Evolutionary conservation across 53 echinoderm and acorn worm genomes (phyloP).

Genomic region (Echinometra lucunter): DNA sequence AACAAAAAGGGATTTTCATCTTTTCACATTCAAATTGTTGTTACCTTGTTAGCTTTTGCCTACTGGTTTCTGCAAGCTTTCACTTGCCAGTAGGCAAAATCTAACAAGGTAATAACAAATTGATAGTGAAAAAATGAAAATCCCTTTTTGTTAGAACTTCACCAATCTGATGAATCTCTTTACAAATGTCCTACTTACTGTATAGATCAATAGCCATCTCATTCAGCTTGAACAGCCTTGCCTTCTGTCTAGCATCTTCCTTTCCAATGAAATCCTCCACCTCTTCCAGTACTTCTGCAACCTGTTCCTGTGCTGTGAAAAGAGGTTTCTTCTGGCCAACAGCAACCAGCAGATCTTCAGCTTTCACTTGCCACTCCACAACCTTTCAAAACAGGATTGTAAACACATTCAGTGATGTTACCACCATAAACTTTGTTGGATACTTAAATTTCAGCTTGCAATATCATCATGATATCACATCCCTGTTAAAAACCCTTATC

Average conservation of each 20-base stretch:
- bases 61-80: too few species aligned
- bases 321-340: slow-evolving; percentile 75
- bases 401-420: background rate
- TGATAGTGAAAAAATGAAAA: too few species aligned
- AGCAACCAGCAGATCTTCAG: slow-evolving; percentile 83
- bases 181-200: slow-evolving; percentile 78
- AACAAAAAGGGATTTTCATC: too few species aligned
- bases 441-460: background rate
- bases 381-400: slow-evolving; percentile 63
- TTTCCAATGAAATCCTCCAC: slow-evolving; percentile 92
- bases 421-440: background rate
- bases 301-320: slow-evolving; percentile 81
- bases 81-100: too few species aligned
- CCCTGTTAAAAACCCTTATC: background rate
- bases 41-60: too few species aligned
- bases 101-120: too few species aligned
- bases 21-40: too few species aligned
- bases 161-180: too few species aligned
- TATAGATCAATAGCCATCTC: slow-evolving; percentile 89
- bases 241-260: slow-evolving; percentile 83
- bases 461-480: background rate
- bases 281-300: slow-evolving; percentile 80
- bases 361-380: slow-evolving; percentile 94
- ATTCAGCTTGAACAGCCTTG: slow-evolving; percentile 85
- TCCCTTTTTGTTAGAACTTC: too few species aligned